These are phyloP conservation scores for Arion vulgaris DNA, from an alignment of 1,140 invertebrate species.

Conservation along the genomic window DNA sequence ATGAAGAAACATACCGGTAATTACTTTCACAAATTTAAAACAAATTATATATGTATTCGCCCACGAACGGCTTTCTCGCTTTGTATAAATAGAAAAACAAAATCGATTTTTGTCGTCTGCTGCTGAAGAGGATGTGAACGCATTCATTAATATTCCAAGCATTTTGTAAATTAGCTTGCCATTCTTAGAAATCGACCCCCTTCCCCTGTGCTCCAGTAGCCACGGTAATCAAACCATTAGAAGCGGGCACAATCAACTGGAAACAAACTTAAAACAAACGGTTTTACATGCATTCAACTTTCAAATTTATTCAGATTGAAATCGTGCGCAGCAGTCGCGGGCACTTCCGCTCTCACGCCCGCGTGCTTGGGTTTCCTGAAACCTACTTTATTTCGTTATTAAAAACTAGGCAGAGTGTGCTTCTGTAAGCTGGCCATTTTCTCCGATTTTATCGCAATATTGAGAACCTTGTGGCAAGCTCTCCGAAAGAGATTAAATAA, in stretches of 20 bases:
- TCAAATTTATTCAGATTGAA: conserved; percentile 36
- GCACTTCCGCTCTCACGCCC: conserved; percentile 12
- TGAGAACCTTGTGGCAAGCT: neutral
- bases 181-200: conserved; percentile 6
- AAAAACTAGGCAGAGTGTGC: neutral
- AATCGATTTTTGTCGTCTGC: conserved; percentile 23
- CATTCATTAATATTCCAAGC: conserved; percentile 31
- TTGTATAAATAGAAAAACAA: conserved; percentile 5
- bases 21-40: too few species aligned
- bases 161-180: conserved; percentile 26
- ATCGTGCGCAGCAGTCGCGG: conserved; percentile 4
- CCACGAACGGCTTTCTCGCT: neutral
- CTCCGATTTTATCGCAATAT: conserved; percentile 21
- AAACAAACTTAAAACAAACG: conserved; percentile 33
- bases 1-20: too few species aligned
- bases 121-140: neutral
- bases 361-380: conserved; percentile 10
- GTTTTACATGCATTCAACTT: conserved; percentile 30
- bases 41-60: too few species aligned
- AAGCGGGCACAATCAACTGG: conserved; percentile 21
- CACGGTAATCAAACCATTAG: conserved; percentile 27
- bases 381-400: conserved; percentile 14
- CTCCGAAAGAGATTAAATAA: neutral
- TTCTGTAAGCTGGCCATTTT: neutral
- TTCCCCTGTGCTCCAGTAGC: conserved; percentile 20